A percentile compares a stretch with the other conserved stretches of the same genome.
These are phyloP conservation scores for Brevimyrus niger DNA, from an alignment of 2,113 vertebrate species.

Conservation along the genomic window DNA sequence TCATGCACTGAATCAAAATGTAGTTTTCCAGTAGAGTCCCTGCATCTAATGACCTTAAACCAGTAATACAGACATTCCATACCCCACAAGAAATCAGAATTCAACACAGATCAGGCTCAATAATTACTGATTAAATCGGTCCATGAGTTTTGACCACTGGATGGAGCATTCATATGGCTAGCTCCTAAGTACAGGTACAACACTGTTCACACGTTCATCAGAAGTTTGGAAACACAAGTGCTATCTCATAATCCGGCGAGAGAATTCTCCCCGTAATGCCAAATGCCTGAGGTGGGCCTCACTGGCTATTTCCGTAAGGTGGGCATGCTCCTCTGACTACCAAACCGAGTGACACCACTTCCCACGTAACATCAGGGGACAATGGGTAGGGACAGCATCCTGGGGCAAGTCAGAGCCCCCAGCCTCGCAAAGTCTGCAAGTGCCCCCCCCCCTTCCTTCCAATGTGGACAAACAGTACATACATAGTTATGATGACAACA, in stretches of 20 bases:
- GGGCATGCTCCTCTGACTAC: constrained; percentile 19
- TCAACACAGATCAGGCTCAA: background rate
- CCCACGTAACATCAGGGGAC: background rate
- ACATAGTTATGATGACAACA: background rate
- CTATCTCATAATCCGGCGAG: constrained; percentile 46
- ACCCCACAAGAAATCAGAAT: background rate
- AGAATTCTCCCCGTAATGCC: constrained; percentile 49
- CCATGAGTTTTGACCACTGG: background rate
- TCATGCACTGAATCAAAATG: background rate
- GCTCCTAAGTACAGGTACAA: background rate
- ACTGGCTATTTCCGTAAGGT: constrained; percentile 50
- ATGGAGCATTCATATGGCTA: background rate
- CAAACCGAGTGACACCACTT: background rate
- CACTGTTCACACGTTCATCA: background rate
- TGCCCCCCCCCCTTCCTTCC: too few species aligned
- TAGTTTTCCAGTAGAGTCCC: background rate
- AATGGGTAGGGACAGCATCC: background rate
- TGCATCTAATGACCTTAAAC: background rate
- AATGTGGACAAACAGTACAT: background rate
- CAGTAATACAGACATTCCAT: background rate
- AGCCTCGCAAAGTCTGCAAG: background rate
- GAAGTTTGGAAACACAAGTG: constrained; percentile 39
- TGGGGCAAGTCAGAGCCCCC: background rate
- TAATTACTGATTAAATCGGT: background rate
- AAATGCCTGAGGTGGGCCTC: constrained; percentile 54